These are phyloP conservation scores for Trachops cirrhosus DNA, from an alignment of 2,797 vertebrate genomes.

Conservation along the genomic window DNA sequence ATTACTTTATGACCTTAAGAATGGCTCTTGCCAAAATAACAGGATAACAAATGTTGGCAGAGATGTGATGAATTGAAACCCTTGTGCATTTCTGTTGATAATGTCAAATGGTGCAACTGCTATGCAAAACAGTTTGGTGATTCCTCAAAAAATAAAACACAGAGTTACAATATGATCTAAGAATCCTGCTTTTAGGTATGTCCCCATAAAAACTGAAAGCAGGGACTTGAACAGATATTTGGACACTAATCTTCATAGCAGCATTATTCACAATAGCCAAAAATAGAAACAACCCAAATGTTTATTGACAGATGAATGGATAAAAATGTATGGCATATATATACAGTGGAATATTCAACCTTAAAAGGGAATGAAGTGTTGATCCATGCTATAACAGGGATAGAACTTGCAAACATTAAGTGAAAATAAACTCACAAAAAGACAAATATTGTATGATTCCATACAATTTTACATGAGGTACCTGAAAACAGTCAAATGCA, in stretches of 20 bases:
- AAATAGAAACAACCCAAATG: neutral
- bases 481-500: neutral
- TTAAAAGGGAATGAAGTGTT: neutral
- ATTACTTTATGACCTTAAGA: neutral
- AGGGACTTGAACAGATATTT: neutral
- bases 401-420: neutral
- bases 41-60: neutral
- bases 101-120: neutral
- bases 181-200: neutral
- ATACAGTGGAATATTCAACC: neutral
- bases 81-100: neutral
- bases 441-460: neutral
- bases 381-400: neutral
- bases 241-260: neutral
- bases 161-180: neutral
- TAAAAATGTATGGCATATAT: neutral
- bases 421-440: neutral
- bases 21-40: neutral
- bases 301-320: neutral
- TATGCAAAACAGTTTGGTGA: neutral
- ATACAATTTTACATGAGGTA: neutral
- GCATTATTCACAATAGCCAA: neutral
- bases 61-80: neutral
- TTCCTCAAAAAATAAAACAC: neutral
- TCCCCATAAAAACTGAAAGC: neutral